phyloP scores from a whole-genome alignment of 2,797 vertebrate species.

The Sebastes glaucus region DNA sequence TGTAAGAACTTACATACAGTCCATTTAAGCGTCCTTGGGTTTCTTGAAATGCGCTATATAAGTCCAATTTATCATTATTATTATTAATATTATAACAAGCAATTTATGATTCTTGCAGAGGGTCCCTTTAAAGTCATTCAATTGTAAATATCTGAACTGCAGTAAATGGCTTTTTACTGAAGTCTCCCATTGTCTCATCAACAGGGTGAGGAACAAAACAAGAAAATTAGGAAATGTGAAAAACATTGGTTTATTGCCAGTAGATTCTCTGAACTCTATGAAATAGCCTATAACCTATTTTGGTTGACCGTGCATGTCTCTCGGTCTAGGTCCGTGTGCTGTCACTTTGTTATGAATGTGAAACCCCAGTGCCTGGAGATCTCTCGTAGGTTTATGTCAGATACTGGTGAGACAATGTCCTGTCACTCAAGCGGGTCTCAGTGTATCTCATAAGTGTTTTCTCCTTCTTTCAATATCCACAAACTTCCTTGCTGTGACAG shows the following conservation, averaged over 20 bases:
- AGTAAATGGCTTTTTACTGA: background rate
- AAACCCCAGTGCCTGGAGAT: background rate
- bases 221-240: background rate
- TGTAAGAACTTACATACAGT: no score
- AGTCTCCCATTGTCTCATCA: background rate
- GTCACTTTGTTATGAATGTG: slow-evolving; percentile 10
- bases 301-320: background rate
- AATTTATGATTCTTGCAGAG: no score
- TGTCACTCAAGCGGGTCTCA: slow-evolving; percentile 11
- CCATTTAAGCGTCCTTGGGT: no score
- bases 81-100: no score
- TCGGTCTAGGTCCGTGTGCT: background rate
- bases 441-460: background rate
- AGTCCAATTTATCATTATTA: no score
- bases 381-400: background rate
- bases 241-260: background rate
- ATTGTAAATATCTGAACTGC: background rate
- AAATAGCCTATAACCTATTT: background rate
- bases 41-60: no score
- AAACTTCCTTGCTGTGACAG: slow-evolving; percentile 23
- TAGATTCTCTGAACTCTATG: background rate
- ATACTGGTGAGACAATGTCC: background rate
- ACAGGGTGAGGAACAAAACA: background rate
- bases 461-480: background rate
- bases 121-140: no score